Evolutionary conservation across 2,797 vertebrate species (phyloP).

Genomic region (Sorex maritimensis): DNA sequence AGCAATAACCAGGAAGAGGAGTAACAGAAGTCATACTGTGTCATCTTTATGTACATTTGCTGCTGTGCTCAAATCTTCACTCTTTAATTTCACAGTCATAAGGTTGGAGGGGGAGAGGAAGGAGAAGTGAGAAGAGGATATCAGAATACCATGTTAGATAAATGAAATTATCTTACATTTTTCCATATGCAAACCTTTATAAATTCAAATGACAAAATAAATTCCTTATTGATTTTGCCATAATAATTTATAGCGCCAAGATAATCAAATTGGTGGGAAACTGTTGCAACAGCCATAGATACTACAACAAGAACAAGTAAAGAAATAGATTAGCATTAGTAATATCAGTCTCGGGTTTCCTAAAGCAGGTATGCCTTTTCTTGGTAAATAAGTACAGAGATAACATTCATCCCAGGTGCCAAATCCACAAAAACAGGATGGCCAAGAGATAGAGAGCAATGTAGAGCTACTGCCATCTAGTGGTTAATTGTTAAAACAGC

Average conservation of each 20-base stretch:
- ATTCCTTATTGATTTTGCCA: conserved; percentile 81
- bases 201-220: conserved; percentile 67
- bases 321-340: conserved; percentile 67
- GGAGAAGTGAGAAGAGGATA: neutral
- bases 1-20: neutral
- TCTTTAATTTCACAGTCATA: conserved; percentile 14
- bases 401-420: conserved; percentile 54
- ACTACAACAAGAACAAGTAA: conserved; percentile 12
- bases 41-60: neutral
- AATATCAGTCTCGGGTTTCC: conserved; percentile 69
- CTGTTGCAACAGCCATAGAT: conserved; percentile 57
- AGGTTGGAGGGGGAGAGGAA: neutral
- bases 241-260: conserved; percentile 77
- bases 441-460: neutral
- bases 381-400: conserved; percentile 76
- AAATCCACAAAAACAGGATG: conserved; percentile 32
- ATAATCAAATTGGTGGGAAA: conserved; percentile 74
- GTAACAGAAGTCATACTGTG: neutral
- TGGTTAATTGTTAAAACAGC: neutral
- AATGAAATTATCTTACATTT: conserved; percentile 71
- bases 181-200: conserved; percentile 76
- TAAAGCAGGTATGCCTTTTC: conserved; percentile 63
- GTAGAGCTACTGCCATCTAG: conserved; percentile 83
- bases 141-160: neutral
- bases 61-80: neutral